Evolutionary conservation across 30 jellyfish, hydroid and myxozoan genomes (phyloP), one percentile per base, ranked within the genome.

Genomic region (Chironex yamaguchii): DNA sequence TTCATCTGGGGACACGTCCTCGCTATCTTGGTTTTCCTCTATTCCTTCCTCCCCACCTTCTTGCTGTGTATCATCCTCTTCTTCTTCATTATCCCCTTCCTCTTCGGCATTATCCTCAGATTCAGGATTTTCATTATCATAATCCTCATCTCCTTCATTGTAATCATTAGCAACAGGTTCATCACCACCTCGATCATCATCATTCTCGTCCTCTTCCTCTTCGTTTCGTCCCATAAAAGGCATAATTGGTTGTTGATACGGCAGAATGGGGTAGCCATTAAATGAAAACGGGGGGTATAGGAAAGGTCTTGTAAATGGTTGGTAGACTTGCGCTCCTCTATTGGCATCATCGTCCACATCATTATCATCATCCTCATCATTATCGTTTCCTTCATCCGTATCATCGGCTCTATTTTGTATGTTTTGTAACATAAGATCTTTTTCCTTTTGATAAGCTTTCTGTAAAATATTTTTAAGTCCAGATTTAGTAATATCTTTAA

Each of bases 401-500:
- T n/a, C n/a, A n/a, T n/a, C n/a, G 13, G 17, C 58, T 17, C 17
- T 9, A 6, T 42, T 9, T 6, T 42, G 9, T 42, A 42, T 6
- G 17, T 42, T 42, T 9, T 9, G 9, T 17, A 42, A 42, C 17
- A 42, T 6, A 6, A 42, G 17, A 6, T 42, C 17, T 17, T 17
- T 42, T 42, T 42, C 58, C 58, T 42, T 42, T 6, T 42, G 13
- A 17, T 42, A 42, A 6, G 58, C 58, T 6, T 17, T 42, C 17
- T 9, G 13, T 6, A 42, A 17, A 6, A 42, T 42, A 42, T 42
- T 42, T 42, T 42, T 42, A 17, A 42, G 58, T 42, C 58, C 58
- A 42, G 58, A 9, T 42, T 42, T 42, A 42, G 58, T 42, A 17
- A 79, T 67, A 28, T 89, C 83, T 42, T 89, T 89, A 31, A 89